Evolutionary conservation across 2,797 vertebrate species (phyloP).

Genomic region (Adrianichthys oophorus): DNA sequence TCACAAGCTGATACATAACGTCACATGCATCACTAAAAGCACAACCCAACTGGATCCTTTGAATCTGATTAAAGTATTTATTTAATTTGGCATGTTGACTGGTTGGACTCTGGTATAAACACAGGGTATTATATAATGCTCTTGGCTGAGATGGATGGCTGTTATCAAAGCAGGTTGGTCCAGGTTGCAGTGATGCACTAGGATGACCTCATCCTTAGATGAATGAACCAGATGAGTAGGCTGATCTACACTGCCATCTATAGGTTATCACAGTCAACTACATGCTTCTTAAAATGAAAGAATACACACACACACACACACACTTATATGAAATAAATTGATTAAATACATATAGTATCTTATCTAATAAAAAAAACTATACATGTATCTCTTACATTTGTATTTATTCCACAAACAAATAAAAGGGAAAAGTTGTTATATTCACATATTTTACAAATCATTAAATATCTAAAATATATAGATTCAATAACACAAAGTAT

Average conservation of each 20-base stretch:
- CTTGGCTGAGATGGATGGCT: conserved; percentile 24
- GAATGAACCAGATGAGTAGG: conserved; percentile 30
- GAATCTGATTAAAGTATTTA: conserved; percentile 14
- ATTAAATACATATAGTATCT: no score
- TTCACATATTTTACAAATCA: no score
- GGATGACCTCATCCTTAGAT: conserved; percentile 68
- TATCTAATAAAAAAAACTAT: no score
- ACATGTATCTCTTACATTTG: no score
- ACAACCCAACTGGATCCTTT: not conserved
- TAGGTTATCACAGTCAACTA: conserved; percentile 13
- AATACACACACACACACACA: no score
- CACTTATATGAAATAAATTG: no score
- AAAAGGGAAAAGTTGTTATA: no score
- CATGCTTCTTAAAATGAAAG: not conserved
- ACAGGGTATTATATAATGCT: conserved; percentile 17
- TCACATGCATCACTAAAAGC: conserved; percentile 3
- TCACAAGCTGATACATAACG: conserved; percentile 4
- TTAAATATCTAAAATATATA: no score
- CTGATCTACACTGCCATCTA: conserved; percentile 71
- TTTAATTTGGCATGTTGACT: conserved; percentile 22
- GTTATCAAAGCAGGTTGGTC: conserved; percentile 38
- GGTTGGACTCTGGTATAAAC: conserved; percentile 19
- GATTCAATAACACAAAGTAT: no score
- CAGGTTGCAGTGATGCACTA: conserved; percentile 59
- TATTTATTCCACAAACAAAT: no score